phyloP scores from a whole-genome alignment of 2,113 vertebrate genomes.

The Tonatia bakeri region DNA sequence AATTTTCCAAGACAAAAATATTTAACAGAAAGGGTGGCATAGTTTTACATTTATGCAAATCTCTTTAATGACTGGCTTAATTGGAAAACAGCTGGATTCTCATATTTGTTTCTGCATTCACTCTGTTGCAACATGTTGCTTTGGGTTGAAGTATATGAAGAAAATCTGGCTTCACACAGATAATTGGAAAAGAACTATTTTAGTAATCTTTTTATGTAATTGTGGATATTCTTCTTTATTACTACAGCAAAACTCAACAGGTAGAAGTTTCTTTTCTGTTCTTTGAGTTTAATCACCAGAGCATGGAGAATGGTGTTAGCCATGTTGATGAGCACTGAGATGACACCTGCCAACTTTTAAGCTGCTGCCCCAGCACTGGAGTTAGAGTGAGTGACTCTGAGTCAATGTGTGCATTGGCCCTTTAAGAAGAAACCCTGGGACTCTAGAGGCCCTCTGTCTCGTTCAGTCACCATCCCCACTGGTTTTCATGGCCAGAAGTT shows the following conservation, averaged over 20 bases:
- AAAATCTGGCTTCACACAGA: background rate
- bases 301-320: background rate
- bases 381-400: background rate
- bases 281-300: background rate
- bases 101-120: background rate
- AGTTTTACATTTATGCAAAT: slow-evolving; percentile 17
- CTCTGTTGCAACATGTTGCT: background rate
- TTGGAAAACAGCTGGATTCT: background rate
- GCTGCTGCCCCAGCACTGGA: background rate
- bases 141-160: background rate
- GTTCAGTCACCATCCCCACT: background rate
- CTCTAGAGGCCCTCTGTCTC: background rate
- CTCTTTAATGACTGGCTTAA: background rate
- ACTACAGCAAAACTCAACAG: background rate
- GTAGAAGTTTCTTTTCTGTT: background rate
- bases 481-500: background rate
- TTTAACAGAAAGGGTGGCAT: background rate
- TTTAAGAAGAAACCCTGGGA: background rate
- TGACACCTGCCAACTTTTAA: background rate
- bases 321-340: background rate
- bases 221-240: slow-evolving; percentile 6
- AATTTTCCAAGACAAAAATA: slow-evolving; percentile 8
- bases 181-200: background rate
- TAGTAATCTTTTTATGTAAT: background rate
- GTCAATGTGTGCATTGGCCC: background rate